phyloP scores from a whole-genome alignment of 2,113 vertebrate genomes.

The Centropus unirufus region DNA sequence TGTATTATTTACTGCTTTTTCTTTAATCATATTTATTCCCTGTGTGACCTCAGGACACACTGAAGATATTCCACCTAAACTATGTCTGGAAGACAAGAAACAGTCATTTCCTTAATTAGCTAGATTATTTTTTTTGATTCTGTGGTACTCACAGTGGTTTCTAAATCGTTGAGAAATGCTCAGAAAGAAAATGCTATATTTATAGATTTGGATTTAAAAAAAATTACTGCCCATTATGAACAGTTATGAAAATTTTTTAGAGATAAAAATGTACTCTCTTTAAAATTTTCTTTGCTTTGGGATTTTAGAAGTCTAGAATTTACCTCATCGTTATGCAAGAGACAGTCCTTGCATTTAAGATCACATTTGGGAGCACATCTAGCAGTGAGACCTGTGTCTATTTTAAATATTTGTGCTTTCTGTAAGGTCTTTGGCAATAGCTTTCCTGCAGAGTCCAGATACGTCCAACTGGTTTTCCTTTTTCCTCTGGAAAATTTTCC shows the following conservation, averaged over 20 bases:
- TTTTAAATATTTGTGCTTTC: background rate
- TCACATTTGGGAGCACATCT: background rate
- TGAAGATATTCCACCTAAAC: background rate
- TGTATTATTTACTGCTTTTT: background rate
- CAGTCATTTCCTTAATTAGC: background rate
- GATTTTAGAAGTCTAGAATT: background rate
- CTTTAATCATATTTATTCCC: background rate
- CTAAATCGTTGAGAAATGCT: background rate
- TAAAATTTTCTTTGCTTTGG: background rate
- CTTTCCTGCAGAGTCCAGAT: background rate
- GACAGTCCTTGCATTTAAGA: background rate
- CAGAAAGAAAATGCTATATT: background rate
- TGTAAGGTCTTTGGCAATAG: background rate
- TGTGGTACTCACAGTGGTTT: rapidly evolving
- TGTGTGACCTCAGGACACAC: background rate
- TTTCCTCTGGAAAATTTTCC: background rate
- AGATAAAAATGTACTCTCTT: background rate
- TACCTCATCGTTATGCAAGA: background rate
- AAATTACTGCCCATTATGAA: background rate
- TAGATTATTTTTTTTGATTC: background rate
- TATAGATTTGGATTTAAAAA: background rate
- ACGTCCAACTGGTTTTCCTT: background rate
- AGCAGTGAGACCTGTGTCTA: background rate
- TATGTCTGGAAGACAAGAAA: background rate
- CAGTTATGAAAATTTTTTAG: background rate